phyloP scores from a whole-genome alignment of 2,113 vertebrate genomes.

The Thunnus thynnus region DNA sequence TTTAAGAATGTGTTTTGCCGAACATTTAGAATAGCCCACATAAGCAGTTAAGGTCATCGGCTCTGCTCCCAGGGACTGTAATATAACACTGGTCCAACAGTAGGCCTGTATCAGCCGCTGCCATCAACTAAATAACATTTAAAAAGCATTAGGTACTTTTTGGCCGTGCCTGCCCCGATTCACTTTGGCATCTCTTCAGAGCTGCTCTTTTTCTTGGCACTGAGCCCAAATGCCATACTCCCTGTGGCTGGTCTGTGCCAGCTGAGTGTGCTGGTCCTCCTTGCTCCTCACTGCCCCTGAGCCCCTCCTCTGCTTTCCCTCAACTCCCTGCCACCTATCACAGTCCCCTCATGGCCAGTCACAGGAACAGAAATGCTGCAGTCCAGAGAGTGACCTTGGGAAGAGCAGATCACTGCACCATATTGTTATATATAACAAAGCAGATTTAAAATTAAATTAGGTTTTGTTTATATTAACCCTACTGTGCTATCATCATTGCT shows the following conservation, averaged over 20 bases:
- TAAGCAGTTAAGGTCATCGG: constrained; percentile 73
- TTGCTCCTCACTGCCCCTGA: constrained; percentile 26
- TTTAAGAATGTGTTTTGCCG: constrained; percentile 69
- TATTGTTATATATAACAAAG: constrained; percentile 25
- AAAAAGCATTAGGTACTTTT: constrained; percentile 81
- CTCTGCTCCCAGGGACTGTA: constrained; percentile 71
- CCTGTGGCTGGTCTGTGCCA: constrained; percentile 72
- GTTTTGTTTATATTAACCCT: constrained; percentile 42
- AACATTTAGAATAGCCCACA: constrained; percentile 67
- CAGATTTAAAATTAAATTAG: constrained; percentile 30
- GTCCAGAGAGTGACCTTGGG: constrained; percentile 62
- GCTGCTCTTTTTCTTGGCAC: constrained; percentile 79
- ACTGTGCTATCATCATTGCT: background rate
- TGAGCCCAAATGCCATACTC: constrained; percentile 77
- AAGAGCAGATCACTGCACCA: constrained; percentile 20
- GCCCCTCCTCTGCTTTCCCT: constrained; percentile 31
- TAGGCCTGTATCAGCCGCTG: constrained; percentile 64
- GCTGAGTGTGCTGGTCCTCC: constrained; percentile 71
- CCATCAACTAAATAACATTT: constrained; percentile 84
- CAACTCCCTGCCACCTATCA: constrained; percentile 22
- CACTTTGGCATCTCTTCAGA: constrained; percentile 76
- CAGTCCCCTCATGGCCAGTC: constrained; percentile 37
- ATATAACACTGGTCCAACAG: constrained; percentile 61
- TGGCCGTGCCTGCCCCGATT: constrained; percentile 56
- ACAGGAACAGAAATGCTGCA: constrained; percentile 53